Evolutionary conservation across 2,797 vertebrate species (phyloP).

Genomic region (Enteromius treurensis): DNA sequence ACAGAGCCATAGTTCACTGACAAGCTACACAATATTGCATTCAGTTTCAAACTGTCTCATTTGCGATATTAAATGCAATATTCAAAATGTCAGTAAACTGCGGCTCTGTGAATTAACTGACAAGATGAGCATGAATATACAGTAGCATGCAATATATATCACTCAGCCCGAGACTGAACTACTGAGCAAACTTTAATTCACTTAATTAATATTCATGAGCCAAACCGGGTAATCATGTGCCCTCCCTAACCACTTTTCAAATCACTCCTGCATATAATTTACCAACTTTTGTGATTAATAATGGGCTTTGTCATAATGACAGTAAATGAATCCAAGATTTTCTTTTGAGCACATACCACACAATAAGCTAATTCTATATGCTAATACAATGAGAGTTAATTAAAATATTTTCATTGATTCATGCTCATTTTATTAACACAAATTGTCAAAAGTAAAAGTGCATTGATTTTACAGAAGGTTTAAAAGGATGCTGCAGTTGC

Average conservation of each 20-base stretch:
- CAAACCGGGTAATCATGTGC: neutral
- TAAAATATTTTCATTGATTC: slow-evolving; percentile 1
- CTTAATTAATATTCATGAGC: slow-evolving; percentile 14
- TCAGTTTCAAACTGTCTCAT: too few species aligned
- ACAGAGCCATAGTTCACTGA: too few species aligned
- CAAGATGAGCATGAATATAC: too few species aligned
- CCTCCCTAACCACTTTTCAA: neutral
- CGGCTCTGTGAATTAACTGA: too few species aligned
- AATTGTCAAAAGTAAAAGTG: neutral
- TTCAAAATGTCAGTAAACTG: too few species aligned
- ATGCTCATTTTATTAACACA: neutral
- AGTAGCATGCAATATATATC: too few species aligned
- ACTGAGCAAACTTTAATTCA: neutral
- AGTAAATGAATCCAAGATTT: neutral
- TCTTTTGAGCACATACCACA: neutral
- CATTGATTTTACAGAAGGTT: neutral
- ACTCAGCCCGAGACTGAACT: neutral
- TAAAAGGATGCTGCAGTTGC: neutral
- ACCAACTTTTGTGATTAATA: neutral
- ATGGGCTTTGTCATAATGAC: neutral
- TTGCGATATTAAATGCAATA: too few species aligned
- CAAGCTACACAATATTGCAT: too few species aligned
- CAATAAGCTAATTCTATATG: neutral
- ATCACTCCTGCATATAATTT: neutral
- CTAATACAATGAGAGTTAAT: slow-evolving; percentile 1